Evolutionary conservation across 2,113 vertebrate genomes (phyloP).

Genomic region (Tachysurus fulvidraco): DNA sequence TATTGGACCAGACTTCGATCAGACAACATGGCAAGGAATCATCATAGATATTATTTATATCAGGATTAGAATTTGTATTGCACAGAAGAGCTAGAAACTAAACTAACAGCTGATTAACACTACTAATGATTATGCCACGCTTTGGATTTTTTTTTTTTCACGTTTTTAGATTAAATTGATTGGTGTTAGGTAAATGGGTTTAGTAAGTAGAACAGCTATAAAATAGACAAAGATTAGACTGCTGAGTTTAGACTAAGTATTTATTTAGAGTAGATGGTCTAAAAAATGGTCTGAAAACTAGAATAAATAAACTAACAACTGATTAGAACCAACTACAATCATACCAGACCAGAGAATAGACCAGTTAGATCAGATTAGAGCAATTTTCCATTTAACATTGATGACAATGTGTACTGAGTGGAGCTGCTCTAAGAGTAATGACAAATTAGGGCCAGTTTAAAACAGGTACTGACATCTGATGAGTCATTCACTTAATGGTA

Average conservation of each 20-base stretch:
- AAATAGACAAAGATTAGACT: not conserved
- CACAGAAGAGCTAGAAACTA: not conserved
- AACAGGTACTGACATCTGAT: not conserved
- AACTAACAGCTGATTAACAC: not conserved
- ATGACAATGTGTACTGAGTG: not conserved
- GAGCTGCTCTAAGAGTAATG: not conserved
- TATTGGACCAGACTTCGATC: not conserved
- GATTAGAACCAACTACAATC: not conserved
- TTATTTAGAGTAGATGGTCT: not conserved
- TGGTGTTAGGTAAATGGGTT: not conserved
- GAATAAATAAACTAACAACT: too few relatives aligned
- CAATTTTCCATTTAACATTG: not conserved
- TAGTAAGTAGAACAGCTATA: not conserved
- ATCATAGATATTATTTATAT: not conserved
- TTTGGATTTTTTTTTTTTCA: too few relatives aligned
- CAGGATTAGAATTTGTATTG: not conserved
- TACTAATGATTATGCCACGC: not conserved
- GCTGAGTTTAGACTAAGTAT: not conserved
- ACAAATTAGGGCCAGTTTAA: not conserved
- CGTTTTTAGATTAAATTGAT: not conserved
- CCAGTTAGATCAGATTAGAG: not conserved
- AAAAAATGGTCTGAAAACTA: not conserved
- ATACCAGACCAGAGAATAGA: not conserved
- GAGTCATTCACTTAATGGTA: not conserved
- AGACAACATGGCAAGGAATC: not conserved